phyloP scores from a whole-genome alignment of 2,888 invertebrate species.

The Xanthorhoe spadicearia region DNA sequence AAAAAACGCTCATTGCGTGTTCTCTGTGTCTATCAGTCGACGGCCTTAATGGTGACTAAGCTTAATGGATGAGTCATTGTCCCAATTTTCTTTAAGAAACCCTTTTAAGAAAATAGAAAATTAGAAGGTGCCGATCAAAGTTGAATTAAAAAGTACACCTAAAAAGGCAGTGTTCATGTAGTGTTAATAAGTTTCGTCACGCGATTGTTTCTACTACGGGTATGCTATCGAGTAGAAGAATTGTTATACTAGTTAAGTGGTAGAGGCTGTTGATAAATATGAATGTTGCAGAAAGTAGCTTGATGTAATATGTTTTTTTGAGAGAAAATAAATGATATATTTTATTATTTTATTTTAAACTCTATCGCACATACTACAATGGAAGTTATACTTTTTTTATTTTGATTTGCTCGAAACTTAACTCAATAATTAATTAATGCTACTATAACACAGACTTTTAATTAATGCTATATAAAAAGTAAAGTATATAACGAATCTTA shows the following conservation, averaged over 20 bases:
- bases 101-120: constrained; percentile 23
- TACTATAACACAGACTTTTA: too few species aligned
- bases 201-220: constrained; percentile 30
- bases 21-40: background rate
- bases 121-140: constrained; percentile 34
- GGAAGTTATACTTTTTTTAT: too few species aligned
- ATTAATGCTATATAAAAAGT: too few species aligned
- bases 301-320: too few species aligned
- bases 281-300: too few species aligned
- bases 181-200: constrained; percentile 46
- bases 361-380: too few species aligned
- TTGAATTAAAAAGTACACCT: constrained; percentile 39
- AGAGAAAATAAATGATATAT: too few species aligned
- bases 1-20: background rate
- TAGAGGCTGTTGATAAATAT: too few species aligned
- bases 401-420: too few species aligned
- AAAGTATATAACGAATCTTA: background rate
- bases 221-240: background rate
- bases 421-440: too few species aligned
- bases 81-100: constrained; percentile 11
- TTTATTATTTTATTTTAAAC: too few species aligned
- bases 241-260: background rate
- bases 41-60: background rate
- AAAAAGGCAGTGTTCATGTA: constrained; percentile 41
- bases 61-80: background rate